Evolutionary conservation across 1,140 invertebrate species (phyloP).

Genomic region (Orius insidiosus): DNA sequence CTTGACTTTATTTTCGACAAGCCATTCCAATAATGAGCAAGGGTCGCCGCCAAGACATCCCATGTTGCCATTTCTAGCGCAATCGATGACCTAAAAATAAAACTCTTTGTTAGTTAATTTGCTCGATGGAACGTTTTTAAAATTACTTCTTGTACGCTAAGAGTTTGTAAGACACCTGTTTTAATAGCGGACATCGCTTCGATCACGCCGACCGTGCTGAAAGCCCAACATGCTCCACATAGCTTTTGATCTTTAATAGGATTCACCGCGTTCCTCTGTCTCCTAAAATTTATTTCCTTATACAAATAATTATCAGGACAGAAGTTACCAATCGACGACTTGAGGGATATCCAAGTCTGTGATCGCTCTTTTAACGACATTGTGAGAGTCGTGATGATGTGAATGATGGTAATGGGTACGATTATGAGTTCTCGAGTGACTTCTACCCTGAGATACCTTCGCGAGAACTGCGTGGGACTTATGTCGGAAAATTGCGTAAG

Average conservation of each 20-base stretch:
- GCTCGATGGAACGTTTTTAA: background rate
- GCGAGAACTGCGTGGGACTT: constrained; percentile 47
- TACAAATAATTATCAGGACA: background rate
- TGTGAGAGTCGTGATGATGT: constrained; percentile 18
- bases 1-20: constrained; percentile 35
- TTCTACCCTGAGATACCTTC: constrained; percentile 27
- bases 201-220: constrained; percentile 55
- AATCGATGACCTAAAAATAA: constrained; percentile 55
- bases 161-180: constrained; percentile 35
- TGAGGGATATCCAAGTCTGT: background rate
- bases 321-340: constrained; percentile 21
- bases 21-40: constrained; percentile 55
- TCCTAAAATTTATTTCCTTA: constrained; percentile 31
- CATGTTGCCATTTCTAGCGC: constrained; percentile 47
- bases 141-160: constrained; percentile 57
- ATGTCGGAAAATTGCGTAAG: constrained; percentile 58
- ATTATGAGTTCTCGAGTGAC: constrained; percentile 13
- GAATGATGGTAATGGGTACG: constrained; percentile 22
- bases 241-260: constrained; percentile 50
- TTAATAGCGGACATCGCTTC: constrained; percentile 61
- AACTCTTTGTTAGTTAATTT: background rate
- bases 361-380: constrained; percentile 12
- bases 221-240: constrained; percentile 80
- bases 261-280: constrained; percentile 47
- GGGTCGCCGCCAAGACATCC: constrained; percentile 71